Percentiles rank a stretch among this genome's conserved stretches.
Conservation (phyloP, 2,888 invertebrate genomes). For the Calameuta idolon region DNA sequence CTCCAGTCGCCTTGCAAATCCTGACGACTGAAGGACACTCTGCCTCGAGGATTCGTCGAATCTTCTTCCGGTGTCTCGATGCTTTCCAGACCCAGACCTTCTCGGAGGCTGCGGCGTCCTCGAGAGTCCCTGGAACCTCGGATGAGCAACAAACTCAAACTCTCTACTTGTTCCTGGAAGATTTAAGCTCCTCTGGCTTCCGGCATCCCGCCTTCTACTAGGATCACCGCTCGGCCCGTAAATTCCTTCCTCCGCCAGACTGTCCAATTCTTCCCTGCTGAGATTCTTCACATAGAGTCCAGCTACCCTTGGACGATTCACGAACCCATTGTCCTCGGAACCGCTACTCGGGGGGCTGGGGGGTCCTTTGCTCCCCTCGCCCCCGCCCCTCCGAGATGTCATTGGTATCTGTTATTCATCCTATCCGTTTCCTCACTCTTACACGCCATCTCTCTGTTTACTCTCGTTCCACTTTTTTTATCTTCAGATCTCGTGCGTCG, state of each 20-base stretch:
- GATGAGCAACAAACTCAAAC: slow-evolving; percentile 22
- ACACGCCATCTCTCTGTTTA: not conserved
- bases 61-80: slow-evolving; percentile 1
- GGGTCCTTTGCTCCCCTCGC: slow-evolving; percentile 59
- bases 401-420: slow-evolving; percentile 45
- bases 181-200: slow-evolving; percentile 51
- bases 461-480: not conserved
- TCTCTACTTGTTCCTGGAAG: slow-evolving; percentile 39
- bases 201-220: slow-evolving; percentile 36
- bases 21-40: slow-evolving; percentile 13
- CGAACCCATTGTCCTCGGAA: slow-evolving; percentile 62
- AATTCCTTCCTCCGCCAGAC: slow-evolving; percentile 50
- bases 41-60: slow-evolving; percentile 18
- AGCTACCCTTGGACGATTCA: slow-evolving; percentile 50
- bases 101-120: slow-evolving; percentile 53
- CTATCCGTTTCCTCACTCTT: slow-evolving; percentile 25
- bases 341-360: slow-evolving; percentile 61
- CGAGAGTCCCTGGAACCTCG: slow-evolving; percentile 30
- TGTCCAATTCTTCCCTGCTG: slow-evolving; percentile 52
- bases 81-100: slow-evolving; percentile 23
- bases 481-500: not conserved
- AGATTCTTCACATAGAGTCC: slow-evolving; percentile 54
- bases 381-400: slow-evolving; percentile 63
- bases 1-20: not conserved
- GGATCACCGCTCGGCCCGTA: slow-evolving; percentile 48